Percentiles rank a stretch among this genome's conserved stretches.
These are phyloP conservation scores for Drosophila conformis DNA, from an alignment of 2,888 invertebrate species.

Conservation along the genomic window DNA sequence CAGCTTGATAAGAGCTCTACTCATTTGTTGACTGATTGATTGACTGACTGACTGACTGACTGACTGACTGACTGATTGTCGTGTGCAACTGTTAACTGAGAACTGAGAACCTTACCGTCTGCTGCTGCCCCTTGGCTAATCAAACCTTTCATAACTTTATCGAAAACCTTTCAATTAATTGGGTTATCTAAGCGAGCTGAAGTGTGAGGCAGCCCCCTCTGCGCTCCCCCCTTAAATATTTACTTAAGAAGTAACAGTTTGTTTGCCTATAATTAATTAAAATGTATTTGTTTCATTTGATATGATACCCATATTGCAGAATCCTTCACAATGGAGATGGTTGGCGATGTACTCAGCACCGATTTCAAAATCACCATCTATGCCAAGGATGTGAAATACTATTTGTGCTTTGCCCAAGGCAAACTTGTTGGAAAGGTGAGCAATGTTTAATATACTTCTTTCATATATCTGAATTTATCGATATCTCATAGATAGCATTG, in stretches of 20 bases:
- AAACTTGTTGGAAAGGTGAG: conserved; percentile 83
- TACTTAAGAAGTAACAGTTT: conserved; percentile 48
- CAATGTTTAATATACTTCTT: background rate
- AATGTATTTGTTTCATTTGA: conserved; percentile 42
- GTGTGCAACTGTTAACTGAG: background rate
- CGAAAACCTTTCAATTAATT: conserved; percentile 78
- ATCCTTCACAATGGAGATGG: conserved; percentile 82
- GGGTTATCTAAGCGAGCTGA: conserved; percentile 68
- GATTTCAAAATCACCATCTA: conserved; percentile 83
- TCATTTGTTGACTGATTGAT: conserved; percentile 38
- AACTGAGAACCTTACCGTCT: background rate
- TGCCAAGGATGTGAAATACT: conserved; percentile 81
- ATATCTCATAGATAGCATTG: conserved; percentile 1
- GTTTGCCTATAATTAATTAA: conserved; percentile 71
- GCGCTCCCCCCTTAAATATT: conserved; percentile 35
- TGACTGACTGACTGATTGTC: conserved; percentile 14
- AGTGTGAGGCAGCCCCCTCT: conserved; percentile 38
- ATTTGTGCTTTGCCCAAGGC: conserved; percentile 82
- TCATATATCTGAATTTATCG: background rate
- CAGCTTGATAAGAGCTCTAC: conserved; percentile 48
- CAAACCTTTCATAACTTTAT: conserved; percentile 76
- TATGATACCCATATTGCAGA: conserved; percentile 59
- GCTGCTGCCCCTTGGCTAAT: conserved; percentile 48
- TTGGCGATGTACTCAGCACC: conserved; percentile 76
- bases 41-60: conserved; percentile 9